phyloP scores from a whole-genome alignment of 2,797 vertebrate genomes.

The Melanogrammus aeglefinus region DNA sequence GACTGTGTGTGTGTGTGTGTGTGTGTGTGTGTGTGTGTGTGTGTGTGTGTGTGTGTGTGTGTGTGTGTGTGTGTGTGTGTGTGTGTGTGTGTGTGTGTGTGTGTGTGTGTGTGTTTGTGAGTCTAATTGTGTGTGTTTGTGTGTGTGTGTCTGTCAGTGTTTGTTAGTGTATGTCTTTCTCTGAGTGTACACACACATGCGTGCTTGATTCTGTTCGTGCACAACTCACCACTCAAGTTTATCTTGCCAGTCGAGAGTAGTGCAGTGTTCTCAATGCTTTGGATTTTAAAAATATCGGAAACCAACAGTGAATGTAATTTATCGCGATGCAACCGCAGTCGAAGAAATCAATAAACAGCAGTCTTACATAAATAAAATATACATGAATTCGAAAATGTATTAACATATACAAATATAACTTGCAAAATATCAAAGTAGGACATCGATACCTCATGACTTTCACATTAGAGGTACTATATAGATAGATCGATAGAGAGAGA shows the following conservation, averaged over 20 bases:
- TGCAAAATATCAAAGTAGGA: not conserved
- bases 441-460: not conserved
- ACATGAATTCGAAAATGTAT: not conserved
- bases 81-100: conserved; percentile 15
- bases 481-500: no score
- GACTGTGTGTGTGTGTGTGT: conserved; percentile 33
- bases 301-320: no score
- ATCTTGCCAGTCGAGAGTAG: not conserved
- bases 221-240: not conserved
- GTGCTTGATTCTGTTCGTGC: not conserved
- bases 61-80: conserved; percentile 17
- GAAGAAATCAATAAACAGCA: not conserved
- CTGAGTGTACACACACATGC: not conserved
- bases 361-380: not conserved
- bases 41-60: conserved; percentile 16
- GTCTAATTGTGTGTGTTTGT: conserved; percentile 27
- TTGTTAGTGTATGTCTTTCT: conserved; percentile 2
- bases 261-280: not conserved
- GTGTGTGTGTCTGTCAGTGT: conserved; percentile 14
- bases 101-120: conserved; percentile 16
- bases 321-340: not conserved
- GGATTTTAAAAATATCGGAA: no score
- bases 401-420: not conserved
- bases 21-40: conserved; percentile 10
- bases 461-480: not conserved